Evolutionary conservation across 2,888 invertebrate species (phyloP).

Genomic region (Rhamnusium bicolor): DNA sequence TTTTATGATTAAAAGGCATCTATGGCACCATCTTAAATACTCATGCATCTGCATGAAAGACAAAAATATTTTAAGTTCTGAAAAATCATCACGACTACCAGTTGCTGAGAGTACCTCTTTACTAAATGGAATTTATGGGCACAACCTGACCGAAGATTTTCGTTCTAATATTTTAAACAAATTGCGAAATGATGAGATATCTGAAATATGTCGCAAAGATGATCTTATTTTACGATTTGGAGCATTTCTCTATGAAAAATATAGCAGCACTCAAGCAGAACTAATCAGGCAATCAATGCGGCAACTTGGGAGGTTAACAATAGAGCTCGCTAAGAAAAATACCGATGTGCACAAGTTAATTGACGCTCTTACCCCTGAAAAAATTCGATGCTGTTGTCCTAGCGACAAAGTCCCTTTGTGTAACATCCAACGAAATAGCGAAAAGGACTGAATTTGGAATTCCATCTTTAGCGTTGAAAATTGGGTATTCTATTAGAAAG

Average conservation of each 20-base stretch:
- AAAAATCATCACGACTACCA: slow-evolving; percentile 20
- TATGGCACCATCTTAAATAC: slow-evolving; percentile 44
- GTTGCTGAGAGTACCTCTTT: slow-evolving; percentile 32
- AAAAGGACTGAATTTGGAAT: slow-evolving; percentile 41
- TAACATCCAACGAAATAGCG: slow-evolving; percentile 8
- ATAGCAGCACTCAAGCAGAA: slow-evolving; percentile 38
- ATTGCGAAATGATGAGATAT: slow-evolving; percentile 34
- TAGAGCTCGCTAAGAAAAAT: slow-evolving; percentile 25
- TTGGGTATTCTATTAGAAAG: slow-evolving; percentile 43
- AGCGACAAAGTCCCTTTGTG: slow-evolving; percentile 34
- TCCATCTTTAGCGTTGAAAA: slow-evolving; percentile 42
- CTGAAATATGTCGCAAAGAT: slow-evolving; percentile 21
- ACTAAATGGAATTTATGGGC: slow-evolving; percentile 33
- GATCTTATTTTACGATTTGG: slow-evolving; percentile 32
- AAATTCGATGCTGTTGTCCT: slow-evolving; percentile 31
- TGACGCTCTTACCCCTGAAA: slow-evolving; percentile 33
- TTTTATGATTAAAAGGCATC: slow-evolving; percentile 40
- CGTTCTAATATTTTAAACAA: slow-evolving; percentile 32
- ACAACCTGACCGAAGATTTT: slow-evolving; percentile 32
- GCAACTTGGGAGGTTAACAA: slow-evolving; percentile 35
- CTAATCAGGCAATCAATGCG: slow-evolving; percentile 40
- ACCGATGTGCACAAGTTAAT: slow-evolving; percentile 13
- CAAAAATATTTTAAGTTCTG: slow-evolving; percentile 19
- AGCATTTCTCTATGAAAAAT: slow-evolving; percentile 45
- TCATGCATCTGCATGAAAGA: slow-evolving; percentile 1